These are phyloP conservation scores for Stictonetta naevosa DNA, from an alignment of 2,113 vertebrate genomes.

Conservation along the genomic window DNA sequence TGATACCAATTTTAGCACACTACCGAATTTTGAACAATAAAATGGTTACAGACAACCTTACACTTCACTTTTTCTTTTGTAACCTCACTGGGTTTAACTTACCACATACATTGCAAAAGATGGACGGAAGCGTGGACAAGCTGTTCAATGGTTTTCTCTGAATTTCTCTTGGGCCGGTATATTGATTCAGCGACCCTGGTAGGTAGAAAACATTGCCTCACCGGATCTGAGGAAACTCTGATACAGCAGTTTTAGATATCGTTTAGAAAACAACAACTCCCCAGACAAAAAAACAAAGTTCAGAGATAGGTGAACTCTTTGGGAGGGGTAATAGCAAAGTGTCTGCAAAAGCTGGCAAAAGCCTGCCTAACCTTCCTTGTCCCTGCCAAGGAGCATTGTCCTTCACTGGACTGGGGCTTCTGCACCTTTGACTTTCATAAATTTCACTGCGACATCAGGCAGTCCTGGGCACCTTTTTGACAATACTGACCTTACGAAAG, in stretches of 20 bases:
- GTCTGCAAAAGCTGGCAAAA: background rate
- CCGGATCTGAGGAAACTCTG: background rate
- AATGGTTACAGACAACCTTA: background rate
- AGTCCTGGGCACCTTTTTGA: background rate
- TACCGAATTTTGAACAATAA: background rate
- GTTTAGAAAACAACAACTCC: background rate
- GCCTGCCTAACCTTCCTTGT: background rate
- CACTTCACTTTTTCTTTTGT: background rate
- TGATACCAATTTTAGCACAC: background rate
- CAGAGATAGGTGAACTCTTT: background rate
- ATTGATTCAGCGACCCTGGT: background rate
- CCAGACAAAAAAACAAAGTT: background rate
- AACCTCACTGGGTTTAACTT: background rate
- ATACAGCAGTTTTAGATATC: background rate
- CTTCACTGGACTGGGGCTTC: background rate
- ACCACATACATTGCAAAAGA: background rate
- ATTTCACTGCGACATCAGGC: background rate
- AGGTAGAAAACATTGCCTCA: background rate
- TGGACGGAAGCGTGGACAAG: background rate
- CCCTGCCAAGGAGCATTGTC: background rate
- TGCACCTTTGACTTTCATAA: background rate
- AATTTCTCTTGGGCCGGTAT: background rate
- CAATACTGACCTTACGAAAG: background rate
- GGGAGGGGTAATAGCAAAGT: background rate
- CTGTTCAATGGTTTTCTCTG: background rate